phyloP scores from a whole-genome alignment of 2,888 invertebrate species.

The Baronia brevicornis region DNA sequence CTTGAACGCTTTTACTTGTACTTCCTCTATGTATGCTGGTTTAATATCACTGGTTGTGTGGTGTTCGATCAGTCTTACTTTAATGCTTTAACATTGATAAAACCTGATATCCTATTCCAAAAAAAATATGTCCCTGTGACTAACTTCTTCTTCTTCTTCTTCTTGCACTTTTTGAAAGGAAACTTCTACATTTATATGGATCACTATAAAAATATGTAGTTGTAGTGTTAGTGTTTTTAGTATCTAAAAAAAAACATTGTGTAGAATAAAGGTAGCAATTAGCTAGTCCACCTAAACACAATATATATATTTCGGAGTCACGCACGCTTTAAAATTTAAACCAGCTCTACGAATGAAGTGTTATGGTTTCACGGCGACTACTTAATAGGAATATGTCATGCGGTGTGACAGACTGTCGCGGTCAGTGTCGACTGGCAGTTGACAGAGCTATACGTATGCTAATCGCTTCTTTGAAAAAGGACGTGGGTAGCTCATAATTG shows the following conservation, averaged over 20 bases:
- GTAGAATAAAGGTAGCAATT: background rate
- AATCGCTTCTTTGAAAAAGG: conserved; percentile 37
- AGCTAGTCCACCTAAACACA: background rate
- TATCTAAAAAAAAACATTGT: too few relatives aligned
- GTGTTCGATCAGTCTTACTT: conserved; percentile 41
- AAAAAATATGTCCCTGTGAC: conserved; percentile 66
- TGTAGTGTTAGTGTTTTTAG: background rate
- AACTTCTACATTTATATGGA: background rate
- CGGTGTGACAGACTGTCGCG: conserved; percentile 34
- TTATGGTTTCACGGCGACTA: conserved; percentile 40
- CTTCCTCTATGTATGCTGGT: conserved; percentile 49
- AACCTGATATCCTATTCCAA: conserved; percentile 49
- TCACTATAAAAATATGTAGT: background rate
- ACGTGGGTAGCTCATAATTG: conserved; percentile 32
- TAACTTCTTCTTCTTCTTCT: conserved; percentile 69
- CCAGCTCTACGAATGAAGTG: conserved; percentile 47
- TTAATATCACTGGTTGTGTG: conserved; percentile 47
- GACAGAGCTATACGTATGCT: conserved; percentile 50
- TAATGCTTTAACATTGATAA: conserved; percentile 37
- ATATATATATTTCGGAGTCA: conserved; percentile 51
- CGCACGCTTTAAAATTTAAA: conserved; percentile 43
- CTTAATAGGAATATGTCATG: conserved; percentile 28
- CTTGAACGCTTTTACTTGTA: conserved; percentile 40
- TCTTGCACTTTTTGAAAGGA: conserved; percentile 40
- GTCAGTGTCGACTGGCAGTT: conserved; percentile 47